Percentiles rank a stretch among this genome's conserved stretches.
Evolutionary conservation across 2,888 invertebrate species (phyloP).

Genomic region (Morinoia aosen): DNA sequence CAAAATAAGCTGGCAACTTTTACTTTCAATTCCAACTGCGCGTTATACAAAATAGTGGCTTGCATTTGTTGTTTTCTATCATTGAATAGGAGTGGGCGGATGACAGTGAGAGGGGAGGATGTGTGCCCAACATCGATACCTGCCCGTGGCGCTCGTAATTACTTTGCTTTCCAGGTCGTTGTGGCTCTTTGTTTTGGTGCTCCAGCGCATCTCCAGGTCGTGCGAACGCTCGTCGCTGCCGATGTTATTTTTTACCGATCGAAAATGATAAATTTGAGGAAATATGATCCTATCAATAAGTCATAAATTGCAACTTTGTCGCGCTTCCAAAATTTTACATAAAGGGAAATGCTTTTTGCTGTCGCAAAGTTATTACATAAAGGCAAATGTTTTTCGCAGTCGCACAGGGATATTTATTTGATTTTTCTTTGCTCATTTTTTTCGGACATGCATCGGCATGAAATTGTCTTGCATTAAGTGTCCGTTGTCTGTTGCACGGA

Average conservation of each 20-base stretch:
- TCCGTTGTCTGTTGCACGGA: too few species aligned
- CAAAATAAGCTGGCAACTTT: background rate
- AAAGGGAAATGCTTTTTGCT: background rate
- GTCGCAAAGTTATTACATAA: too few species aligned
- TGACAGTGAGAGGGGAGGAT: background rate
- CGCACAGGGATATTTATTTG: too few species aligned
- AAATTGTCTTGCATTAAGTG: background rate
- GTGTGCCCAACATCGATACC: background rate
- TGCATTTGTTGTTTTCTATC: background rate
- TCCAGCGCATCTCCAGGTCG: conserved; percentile 17
- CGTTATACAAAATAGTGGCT: background rate
- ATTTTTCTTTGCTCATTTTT: too few species aligned
- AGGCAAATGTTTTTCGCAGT: too few species aligned
- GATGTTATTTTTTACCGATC: background rate
- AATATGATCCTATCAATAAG: background rate
- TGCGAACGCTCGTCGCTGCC: background rate
- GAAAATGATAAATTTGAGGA: background rate
- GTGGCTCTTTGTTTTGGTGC: background rate
- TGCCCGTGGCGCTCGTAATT: background rate
- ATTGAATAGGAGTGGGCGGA: background rate
- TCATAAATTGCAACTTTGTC: background rate
- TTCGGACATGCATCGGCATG: too few species aligned
- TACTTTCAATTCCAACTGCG: background rate
- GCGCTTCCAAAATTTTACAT: background rate
- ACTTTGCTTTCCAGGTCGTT: background rate